phyloP scores from a whole-genome alignment of 2,113 vertebrate species.

The Antechinus flavipes region DNA sequence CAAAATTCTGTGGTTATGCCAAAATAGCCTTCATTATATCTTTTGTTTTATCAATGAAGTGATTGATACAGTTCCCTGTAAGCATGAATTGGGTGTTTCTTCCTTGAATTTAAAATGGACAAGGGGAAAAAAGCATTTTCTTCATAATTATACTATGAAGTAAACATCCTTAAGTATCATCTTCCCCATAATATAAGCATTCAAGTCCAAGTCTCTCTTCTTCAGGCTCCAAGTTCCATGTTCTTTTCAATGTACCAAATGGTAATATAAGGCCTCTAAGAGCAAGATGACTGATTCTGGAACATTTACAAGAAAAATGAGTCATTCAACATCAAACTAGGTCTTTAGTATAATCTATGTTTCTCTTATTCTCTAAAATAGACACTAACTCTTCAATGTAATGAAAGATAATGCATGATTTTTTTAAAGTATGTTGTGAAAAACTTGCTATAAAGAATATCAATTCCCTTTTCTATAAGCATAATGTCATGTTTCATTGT shows the following conservation, averaged over 20 bases:
- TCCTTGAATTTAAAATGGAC: background rate
- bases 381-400: background rate
- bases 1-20: background rate
- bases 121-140: background rate
- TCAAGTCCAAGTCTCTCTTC: background rate
- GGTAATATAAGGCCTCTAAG: background rate
- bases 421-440: background rate
- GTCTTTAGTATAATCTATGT: background rate
- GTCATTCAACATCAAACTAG: background rate
- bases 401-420: background rate
- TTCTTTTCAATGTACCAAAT: background rate
- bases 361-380: background rate
- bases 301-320: background rate
- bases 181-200: background rate
- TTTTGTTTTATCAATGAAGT: background rate
- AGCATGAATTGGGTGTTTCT: background rate
- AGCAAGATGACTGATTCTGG: background rate
- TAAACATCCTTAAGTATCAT: background rate
- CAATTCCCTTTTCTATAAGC: background rate
- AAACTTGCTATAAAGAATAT: background rate
- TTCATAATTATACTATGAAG: background rate
- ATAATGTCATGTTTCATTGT: background rate
- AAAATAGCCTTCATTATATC: background rate
- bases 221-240: background rate
- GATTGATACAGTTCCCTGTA: background rate